phyloP scores from a whole-genome alignment of 2,113 vertebrate genomes.

The Entosphenus tridentatus region DNA sequence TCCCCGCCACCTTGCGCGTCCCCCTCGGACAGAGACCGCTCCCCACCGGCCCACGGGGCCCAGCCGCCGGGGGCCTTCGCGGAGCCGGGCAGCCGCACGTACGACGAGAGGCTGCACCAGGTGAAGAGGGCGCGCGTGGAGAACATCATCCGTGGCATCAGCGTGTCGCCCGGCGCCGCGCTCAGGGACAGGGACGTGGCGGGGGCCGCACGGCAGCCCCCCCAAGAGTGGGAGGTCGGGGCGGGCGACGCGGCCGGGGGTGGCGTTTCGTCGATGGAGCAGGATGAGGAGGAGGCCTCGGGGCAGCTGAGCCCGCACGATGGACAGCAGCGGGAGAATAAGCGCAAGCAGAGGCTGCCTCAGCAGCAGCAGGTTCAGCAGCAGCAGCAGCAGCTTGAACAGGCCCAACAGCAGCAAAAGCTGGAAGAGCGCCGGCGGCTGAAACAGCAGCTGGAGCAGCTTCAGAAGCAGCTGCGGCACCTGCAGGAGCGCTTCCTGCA shows the following conservation, averaged over 20 bases:
- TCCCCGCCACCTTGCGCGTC: too few relatives aligned
- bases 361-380: not conserved
- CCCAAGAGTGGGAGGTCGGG: constrained; percentile 2
- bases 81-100: too few relatives aligned
- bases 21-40: too few relatives aligned
- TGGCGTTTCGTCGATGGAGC: not conserved
- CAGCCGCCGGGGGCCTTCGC: too few relatives aligned
- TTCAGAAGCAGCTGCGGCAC: not conserved
- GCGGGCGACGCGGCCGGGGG: not conserved
- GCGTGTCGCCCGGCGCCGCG: not conserved
- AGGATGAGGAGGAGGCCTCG: not conserved
- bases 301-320: not conserved
- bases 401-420: not conserved
- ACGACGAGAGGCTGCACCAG: not conserved
- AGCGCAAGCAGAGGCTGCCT: constrained; percentile 3
- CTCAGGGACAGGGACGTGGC: not conserved
- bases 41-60: too few relatives aligned
- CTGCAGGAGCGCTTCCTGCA: constrained; percentile 5
- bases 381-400: not conserved
- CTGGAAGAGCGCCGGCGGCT: not conserved
- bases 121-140: not conserved
- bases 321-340: not conserved
- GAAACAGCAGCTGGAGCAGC: not conserved
- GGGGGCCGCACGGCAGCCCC: not conserved
- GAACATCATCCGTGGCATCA: constrained; percentile 5